Conservation (phyloP, 2,797 vertebrate species). For the Nyctibius grandis region DNA sequence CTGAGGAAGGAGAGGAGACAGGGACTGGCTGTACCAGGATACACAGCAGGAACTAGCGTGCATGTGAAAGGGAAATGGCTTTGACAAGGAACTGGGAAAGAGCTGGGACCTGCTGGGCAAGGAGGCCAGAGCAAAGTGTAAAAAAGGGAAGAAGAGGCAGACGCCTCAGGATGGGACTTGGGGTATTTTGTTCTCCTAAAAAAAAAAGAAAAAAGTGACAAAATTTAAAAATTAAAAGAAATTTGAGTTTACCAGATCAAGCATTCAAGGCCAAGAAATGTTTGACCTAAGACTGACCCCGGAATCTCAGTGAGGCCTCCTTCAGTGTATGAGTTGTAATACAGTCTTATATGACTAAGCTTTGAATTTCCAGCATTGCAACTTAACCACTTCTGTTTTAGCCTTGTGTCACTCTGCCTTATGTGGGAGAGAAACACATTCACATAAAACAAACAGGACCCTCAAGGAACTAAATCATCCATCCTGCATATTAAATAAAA, state of each 20-base stretch:
- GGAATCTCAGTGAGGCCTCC: not conserved
- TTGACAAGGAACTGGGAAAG: not conserved
- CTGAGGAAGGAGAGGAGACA: not conserved
- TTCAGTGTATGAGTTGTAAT: not conserved
- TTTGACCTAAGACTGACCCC: not conserved
- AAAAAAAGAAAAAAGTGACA: not conserved
- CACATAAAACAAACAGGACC: not conserved
- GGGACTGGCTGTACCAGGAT: not conserved
- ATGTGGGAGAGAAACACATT: not conserved
- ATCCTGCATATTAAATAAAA: not conserved
- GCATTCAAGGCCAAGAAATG: not conserved
- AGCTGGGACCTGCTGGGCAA: not conserved
- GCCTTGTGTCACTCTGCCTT: not conserved
- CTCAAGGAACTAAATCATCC: not conserved
- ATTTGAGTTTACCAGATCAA: not conserved
- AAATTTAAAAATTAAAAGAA: not conserved
- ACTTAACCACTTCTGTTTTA: not conserved
- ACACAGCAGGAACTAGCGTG: not conserved
- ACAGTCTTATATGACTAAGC: not conserved
- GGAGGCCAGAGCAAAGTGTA: not conserved
- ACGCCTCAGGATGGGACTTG: not conserved
- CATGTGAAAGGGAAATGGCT: rapidly evolving
- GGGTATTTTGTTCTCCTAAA: not conserved
- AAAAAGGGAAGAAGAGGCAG: not conserved
- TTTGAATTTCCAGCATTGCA: not conserved